Evolutionary conservation across 2,797 vertebrate genomes (phyloP).

Genomic region (Pogonophryne albipinna): DNA sequence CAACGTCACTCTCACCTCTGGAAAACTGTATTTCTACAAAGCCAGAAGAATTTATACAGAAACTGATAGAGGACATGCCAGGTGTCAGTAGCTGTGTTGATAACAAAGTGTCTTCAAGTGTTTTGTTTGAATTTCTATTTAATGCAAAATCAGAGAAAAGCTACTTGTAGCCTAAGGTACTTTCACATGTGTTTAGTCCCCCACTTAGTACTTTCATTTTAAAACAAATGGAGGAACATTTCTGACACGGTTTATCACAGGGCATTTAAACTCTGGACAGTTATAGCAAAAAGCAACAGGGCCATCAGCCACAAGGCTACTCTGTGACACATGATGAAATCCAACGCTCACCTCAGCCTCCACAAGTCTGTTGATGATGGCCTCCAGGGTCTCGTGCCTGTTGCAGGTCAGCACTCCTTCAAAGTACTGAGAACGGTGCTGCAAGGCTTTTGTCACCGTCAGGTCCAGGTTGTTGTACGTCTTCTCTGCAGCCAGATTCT

Average conservation of each 20-base stretch:
- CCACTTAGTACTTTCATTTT: neutral
- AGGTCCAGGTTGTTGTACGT: conserved; percentile 98
- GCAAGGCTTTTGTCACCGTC: conserved; percentile 95
- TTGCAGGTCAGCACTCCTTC: conserved; percentile 97
- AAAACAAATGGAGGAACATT: neutral
- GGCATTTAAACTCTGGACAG: neutral
- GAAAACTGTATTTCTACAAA: neutral
- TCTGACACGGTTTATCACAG: neutral
- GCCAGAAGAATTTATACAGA: neutral
- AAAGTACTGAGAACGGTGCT: conserved; percentile 97
- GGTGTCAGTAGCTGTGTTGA: neutral
- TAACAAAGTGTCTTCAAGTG: neutral
- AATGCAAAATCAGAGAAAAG: neutral
- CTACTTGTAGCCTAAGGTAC: neutral
- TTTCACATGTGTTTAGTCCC: too few relatives aligned
- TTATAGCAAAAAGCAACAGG: neutral
- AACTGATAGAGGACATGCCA: neutral
- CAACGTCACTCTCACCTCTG: neutral
- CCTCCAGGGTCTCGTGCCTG: conserved; percentile 91
- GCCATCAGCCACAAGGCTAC: neutral
- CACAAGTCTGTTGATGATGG: conserved; percentile 95
- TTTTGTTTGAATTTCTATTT: too few relatives aligned
- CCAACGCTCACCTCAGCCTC: conserved; percentile 91
- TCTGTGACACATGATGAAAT: neutral
- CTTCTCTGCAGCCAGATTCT: conserved; percentile 98